Evolutionary conservation across 1,140 invertebrate genomes (phyloP).

Genomic region (Elymnias hypermnestra): DNA sequence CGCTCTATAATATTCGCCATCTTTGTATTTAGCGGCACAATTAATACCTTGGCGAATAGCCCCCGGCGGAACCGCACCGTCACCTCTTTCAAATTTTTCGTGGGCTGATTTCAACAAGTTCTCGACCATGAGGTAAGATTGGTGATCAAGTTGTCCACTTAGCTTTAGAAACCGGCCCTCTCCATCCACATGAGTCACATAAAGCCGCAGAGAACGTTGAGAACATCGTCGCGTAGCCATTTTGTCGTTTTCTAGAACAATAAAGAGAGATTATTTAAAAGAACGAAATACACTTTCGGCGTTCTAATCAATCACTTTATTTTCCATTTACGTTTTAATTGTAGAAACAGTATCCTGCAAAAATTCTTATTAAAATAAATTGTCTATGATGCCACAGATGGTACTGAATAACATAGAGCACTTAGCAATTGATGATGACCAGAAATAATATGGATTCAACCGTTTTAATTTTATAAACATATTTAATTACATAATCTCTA

Average conservation of each 20-base stretch:
- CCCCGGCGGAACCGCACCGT: constrained; percentile 44
- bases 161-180: constrained; percentile 81
- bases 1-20: constrained; percentile 79
- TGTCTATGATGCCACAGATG: constrained; percentile 13
- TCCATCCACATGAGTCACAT: constrained; percentile 81
- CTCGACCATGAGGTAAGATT: constrained; percentile 75
- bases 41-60: constrained; percentile 70
- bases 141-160: constrained; percentile 80
- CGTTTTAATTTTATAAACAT: no score
- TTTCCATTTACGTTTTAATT: constrained; percentile 65
- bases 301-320: constrained; percentile 52
- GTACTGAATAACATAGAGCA: no score
- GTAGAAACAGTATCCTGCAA: constrained; percentile 46
- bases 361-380: constrained; percentile 12
- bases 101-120: constrained; percentile 67
- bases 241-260: constrained; percentile 7
- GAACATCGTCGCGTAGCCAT: constrained; percentile 51
- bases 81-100: constrained; percentile 69
- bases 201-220: constrained; percentile 59
- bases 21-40: constrained; percentile 81
- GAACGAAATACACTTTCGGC: constrained; percentile 24
- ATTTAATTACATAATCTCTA: no score
- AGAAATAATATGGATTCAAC: no score
- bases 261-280: constrained; percentile 12
- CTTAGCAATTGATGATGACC: no score